Evolutionary conservation across 2,888 invertebrate species (phyloP).

Genomic region (Microctonus brassicae): DNA sequence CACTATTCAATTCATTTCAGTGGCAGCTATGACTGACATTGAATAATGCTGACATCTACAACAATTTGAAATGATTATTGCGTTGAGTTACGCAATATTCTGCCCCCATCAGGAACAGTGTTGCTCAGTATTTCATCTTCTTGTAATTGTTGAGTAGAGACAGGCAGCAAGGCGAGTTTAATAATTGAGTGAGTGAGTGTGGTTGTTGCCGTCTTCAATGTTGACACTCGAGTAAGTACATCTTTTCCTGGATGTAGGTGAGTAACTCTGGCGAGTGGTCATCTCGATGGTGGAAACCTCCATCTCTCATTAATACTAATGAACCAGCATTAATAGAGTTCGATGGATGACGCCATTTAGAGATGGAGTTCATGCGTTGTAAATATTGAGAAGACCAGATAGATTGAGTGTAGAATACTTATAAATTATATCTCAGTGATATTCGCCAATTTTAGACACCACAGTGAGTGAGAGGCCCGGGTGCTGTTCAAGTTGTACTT

Average conservation of each 20-base stretch:
- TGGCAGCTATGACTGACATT: no score
- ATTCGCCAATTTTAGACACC: no score
- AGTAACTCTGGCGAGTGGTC: slow-evolving; percentile 44
- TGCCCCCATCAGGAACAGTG: no score
- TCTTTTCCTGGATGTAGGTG: slow-evolving; percentile 45
- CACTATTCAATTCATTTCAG: no score
- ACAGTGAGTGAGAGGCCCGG: background rate
- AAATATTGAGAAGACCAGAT: slow-evolving; percentile 25
- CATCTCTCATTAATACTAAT: slow-evolving; percentile 36
- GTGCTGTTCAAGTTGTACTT: background rate
- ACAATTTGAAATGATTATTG: no score
- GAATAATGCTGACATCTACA: no score
- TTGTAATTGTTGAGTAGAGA: no score
- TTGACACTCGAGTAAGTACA: slow-evolving; percentile 41
- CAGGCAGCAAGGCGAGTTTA: no score
- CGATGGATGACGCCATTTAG: slow-evolving; percentile 22
- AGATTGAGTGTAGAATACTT: background rate
- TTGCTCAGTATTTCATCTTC: no score
- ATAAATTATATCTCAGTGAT: no score
- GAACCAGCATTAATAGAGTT: slow-evolving; percentile 12
- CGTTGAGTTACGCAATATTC: no score
- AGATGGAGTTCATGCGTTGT: slow-evolving; percentile 6
- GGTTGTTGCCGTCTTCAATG: slow-evolving; percentile 38
- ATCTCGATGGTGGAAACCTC: slow-evolving; percentile 40
- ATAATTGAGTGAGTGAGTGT: background rate